Conservation (phyloP, 2,888 invertebrate genomes). For the Stramonita haemastoma region DNA sequence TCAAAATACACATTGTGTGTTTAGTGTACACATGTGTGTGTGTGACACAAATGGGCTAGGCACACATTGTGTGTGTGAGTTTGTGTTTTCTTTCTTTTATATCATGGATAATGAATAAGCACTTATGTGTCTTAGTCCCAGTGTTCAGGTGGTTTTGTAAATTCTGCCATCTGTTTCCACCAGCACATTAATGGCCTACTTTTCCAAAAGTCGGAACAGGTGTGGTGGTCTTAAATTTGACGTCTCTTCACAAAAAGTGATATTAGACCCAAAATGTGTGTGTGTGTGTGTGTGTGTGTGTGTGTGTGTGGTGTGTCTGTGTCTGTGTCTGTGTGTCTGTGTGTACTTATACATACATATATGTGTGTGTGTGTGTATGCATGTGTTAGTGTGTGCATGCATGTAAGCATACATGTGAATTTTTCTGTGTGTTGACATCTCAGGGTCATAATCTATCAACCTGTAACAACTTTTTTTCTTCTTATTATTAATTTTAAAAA, state of each 20-base stretch:
- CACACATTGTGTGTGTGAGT: not conserved
- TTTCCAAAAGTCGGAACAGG: too few relatives aligned
- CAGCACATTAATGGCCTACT: too few relatives aligned
- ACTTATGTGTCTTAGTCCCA: not conserved
- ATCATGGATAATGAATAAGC: not conserved
- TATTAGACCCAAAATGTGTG: too few relatives aligned
- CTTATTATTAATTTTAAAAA: too few relatives aligned
- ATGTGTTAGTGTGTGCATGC: not conserved
- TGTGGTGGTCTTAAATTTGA: too few relatives aligned
- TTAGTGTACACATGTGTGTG: not conserved
- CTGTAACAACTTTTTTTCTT: too few relatives aligned
- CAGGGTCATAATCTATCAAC: too few relatives aligned
- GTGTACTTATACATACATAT: not conserved
- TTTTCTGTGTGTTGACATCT: too few relatives aligned
- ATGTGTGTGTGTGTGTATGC: not conserved
- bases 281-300: not conserved
- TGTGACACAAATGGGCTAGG: not conserved
- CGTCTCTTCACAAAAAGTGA: too few relatives aligned
- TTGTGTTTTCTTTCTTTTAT: not conserved
- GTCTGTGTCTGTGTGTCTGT: too few relatives aligned
- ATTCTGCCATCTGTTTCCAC: too few relatives aligned
- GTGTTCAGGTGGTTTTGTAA: not conserved
- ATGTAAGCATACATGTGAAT: not conserved
- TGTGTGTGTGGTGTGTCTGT: not conserved
- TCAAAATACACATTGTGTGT: too few relatives aligned